Evolutionary conservation across 2,113 vertebrate species (phyloP), one percentile per base, ranked within the genome.

Genomic region (Pygoscelis adeliae): DNA sequence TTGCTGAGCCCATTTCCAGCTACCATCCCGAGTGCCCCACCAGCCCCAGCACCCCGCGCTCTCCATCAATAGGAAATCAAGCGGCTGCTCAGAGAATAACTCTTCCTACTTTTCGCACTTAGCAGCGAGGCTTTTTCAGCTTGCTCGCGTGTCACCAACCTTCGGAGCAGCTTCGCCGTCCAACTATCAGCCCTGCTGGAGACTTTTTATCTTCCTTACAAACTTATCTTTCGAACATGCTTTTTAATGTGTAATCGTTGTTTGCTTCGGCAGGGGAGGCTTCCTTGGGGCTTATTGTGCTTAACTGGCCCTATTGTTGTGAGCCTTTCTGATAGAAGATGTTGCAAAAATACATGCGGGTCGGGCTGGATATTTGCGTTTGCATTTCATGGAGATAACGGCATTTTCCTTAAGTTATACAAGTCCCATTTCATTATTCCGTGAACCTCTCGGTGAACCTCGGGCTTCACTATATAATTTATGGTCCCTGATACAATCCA

Each of bases 401-500:
- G 71, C 80, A 46, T 93, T 97, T 97, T 97, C 88, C 95, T 96
- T 70, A 97, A 97, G 90, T 98, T 95, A 93, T 90, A 93, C 17
- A 26, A 89, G 83, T 49, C 96, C 97, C 96, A 94, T 98, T 98
- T 98, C 97, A 97, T 98, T 98, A 98, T 97, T 97, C 88, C 5
- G 6, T 79, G 96, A 98, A 98, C 98, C 96, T 97, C 97, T 97
- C 15, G 13, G 84, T 98, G 97, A 98, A 98, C 97, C 97, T 95
- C 65, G 0, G 95, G 97, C 98, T 98, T 97, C 95, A 42, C 97
- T 97, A 8, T 98, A 90, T 98, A 98, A 98, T 98, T 98, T 98
- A 98, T 97, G 96, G 96, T 95, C 97, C 98, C 96, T 90, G 97
- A 98, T 98, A 98, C 94, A 97, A 98, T 97, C 98, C 97, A 97